A percentile compares a stretch with the other conserved stretches of the same genome.
phyloP scores from a whole-genome alignment of 2,888 invertebrate species.

The Taphrorychus bicolor region DNA sequence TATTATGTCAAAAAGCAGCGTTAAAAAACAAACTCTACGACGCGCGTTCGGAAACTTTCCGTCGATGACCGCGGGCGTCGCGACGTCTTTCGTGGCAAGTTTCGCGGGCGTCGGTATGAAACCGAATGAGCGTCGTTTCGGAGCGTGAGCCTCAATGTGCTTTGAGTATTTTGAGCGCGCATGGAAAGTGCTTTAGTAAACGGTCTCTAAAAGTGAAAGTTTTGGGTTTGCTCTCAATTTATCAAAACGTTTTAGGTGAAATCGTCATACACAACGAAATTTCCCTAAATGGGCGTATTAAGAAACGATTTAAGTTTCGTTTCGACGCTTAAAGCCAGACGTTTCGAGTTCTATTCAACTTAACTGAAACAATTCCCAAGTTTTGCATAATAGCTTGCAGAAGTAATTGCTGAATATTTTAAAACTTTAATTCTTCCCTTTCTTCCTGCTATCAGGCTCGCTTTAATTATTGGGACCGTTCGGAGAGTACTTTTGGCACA shows the following conservation, averaged over 20 bases:
- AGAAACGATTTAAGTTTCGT: conserved; percentile 7
- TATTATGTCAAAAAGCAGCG: background rate
- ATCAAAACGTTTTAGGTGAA: background rate
- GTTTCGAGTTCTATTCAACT: conserved; percentile 15
- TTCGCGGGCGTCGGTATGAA: conserved; percentile 34
- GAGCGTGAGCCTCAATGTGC: conserved; percentile 22
- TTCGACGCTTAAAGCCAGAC: conserved; percentile 2
- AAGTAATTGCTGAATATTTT: conserved; percentile 16
- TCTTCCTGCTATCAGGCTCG: background rate
- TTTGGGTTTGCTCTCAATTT: background rate
- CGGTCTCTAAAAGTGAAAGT: background rate
- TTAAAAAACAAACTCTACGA: background rate
- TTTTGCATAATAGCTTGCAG: conserved; percentile 14
- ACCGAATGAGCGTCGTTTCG: conserved; percentile 40
- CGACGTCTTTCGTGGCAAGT: conserved; percentile 27
- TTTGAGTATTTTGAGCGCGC: conserved; percentile 23
- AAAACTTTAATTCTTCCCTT: conserved; percentile 5
- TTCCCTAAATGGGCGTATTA: conserved; percentile 10
- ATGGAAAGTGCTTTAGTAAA: conserved; percentile 8
- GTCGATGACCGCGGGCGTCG: conserved; percentile 13
- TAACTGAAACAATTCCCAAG: conserved; percentile 8
- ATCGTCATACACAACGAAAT: too few relatives aligned
- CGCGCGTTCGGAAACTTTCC: conserved; percentile 26
- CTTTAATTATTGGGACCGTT: background rate
- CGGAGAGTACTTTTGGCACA: too few relatives aligned